Evolutionary conservation across 2,797 vertebrate genomes (phyloP).

Genomic region (Synanceia verrucosa): DNA sequence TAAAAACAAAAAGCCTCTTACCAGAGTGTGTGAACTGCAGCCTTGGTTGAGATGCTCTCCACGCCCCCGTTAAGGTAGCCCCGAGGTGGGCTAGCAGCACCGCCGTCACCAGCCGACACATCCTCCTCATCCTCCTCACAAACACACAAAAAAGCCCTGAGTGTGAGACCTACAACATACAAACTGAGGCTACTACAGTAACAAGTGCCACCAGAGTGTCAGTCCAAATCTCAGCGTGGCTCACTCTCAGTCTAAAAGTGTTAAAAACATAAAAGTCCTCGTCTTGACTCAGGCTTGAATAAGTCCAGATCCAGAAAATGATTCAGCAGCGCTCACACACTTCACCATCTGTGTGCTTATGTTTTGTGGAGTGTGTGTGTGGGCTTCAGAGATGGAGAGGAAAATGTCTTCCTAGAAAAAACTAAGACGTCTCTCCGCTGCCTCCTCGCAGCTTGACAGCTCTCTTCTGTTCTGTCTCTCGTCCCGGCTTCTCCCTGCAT

Average conservation of each 20-base stretch:
- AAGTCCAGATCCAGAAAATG: slow-evolving; percentile 56
- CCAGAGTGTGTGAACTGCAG: slow-evolving; percentile 80
- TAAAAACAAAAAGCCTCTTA: slow-evolving; percentile 45
- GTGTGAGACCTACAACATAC: slow-evolving; percentile 1
- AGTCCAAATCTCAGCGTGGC: slow-evolving; percentile 9
- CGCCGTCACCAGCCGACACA: slow-evolving; percentile 53
- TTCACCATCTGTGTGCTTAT: slow-evolving; percentile 43
- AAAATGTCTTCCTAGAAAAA: slow-evolving; percentile 66
- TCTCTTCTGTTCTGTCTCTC: slow-evolving; percentile 70
- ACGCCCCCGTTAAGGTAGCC: slow-evolving; percentile 66
- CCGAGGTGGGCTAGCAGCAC: slow-evolving; percentile 68
- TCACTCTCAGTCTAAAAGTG: slow-evolving; percentile 28
- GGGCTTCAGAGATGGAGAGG: slow-evolving; percentile 45
- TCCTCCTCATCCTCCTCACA: slow-evolving; percentile 55
- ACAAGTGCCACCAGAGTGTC: slow-evolving; percentile 5
- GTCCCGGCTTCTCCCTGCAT: slow-evolving; percentile 61
- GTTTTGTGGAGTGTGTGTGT: slow-evolving; percentile 9
- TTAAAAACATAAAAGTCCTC: slow-evolving; percentile 30
- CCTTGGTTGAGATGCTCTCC: slow-evolving; percentile 84
- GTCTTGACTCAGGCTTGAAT: slow-evolving; percentile 11
- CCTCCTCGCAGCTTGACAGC: slow-evolving; percentile 73
- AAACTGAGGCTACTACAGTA: neutral
- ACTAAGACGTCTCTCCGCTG: slow-evolving; percentile 58
- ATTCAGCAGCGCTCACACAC: slow-evolving; percentile 41
- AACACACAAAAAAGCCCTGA: slow-evolving; percentile 9